Evolutionary conservation across 2,113 vertebrate genomes (phyloP).

Genomic region (Pionites leucogaster): DNA sequence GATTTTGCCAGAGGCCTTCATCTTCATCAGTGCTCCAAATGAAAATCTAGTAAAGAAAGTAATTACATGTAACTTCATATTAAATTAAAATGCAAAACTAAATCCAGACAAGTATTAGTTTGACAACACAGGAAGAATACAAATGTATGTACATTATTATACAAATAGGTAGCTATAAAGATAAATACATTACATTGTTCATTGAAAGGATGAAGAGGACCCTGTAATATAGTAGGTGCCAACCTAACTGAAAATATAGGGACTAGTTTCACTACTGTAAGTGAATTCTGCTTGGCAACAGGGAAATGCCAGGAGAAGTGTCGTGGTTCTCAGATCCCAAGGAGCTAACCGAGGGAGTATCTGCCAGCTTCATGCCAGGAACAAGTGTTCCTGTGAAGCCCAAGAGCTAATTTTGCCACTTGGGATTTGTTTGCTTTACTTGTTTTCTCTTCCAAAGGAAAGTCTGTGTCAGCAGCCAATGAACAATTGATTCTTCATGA

Average conservation of each 20-base stretch:
- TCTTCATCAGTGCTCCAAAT: background rate
- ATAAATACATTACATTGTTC: background rate
- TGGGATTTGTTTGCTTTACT: background rate
- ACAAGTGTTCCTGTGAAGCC: background rate
- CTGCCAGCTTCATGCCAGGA: background rate
- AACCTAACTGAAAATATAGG: background rate
- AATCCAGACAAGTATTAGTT: slow-evolving; percentile 18
- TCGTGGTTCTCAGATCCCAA: background rate
- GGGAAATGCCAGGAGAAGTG: background rate
- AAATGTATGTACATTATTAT: background rate
- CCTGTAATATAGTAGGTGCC: background rate
- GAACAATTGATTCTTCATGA: background rate
- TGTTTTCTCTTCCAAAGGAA: background rate
- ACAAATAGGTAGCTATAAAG: background rate
- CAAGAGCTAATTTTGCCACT: background rate
- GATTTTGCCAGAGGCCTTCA: slow-evolving; percentile 11
- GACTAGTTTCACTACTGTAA: background rate
- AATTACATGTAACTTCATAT: slow-evolving; percentile 9
- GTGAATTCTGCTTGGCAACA: background rate
- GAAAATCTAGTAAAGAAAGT: slow-evolving; percentile 22
- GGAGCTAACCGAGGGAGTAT: background rate
- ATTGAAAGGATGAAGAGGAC: background rate
- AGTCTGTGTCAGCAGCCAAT: background rate
- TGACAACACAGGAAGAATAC: background rate
- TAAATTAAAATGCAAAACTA: slow-evolving; percentile 41